Evolutionary conservation across 2,113 vertebrate genomes (phyloP).

Genomic region (Chaetodon trifascialis): DNA sequence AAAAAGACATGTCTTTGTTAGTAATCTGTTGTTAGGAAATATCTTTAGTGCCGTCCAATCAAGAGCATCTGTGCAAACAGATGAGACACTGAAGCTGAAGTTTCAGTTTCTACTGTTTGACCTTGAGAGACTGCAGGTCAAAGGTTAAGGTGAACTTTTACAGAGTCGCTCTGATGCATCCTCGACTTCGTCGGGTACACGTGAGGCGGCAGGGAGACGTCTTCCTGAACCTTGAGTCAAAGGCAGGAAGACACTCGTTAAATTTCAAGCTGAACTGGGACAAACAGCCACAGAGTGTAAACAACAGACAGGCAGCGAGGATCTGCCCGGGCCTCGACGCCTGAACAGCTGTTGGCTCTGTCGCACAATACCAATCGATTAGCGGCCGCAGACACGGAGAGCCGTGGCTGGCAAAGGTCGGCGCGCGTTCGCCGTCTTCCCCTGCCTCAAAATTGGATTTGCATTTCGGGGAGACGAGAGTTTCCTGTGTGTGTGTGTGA

Average conservation of each 20-base stretch:
- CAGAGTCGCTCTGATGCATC: background rate
- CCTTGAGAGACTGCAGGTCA: no score
- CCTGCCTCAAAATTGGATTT: conserved; percentile 57
- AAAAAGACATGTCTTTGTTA: no score
- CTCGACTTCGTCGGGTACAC: no score
- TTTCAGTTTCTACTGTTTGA: no score
- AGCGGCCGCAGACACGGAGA: conserved; percentile 12
- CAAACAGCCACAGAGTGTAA: conserved; percentile 20
- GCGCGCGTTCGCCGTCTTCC: conserved; percentile 1
- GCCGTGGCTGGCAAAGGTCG: conserved; percentile 44
- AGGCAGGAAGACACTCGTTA: conserved; percentile 43
- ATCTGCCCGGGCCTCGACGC: conserved; percentile 17
- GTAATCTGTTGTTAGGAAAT: no score
- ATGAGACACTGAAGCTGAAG: no score
- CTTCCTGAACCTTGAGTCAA: no score
- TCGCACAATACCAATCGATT: conserved; percentile 61
- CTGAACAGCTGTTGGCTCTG: conserved; percentile 34
- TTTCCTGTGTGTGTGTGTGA: conserved; percentile 55
- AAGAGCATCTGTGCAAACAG: no score
- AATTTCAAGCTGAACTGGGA: conserved; percentile 8
- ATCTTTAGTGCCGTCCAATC: no score
- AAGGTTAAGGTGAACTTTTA: no score
- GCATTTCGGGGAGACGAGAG: conserved; percentile 57
- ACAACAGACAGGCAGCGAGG: background rate
- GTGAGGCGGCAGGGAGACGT: no score